Evolutionary conservation across 2,888 invertebrate species (phyloP).

Genomic region (Cheilosia impressa): DNA sequence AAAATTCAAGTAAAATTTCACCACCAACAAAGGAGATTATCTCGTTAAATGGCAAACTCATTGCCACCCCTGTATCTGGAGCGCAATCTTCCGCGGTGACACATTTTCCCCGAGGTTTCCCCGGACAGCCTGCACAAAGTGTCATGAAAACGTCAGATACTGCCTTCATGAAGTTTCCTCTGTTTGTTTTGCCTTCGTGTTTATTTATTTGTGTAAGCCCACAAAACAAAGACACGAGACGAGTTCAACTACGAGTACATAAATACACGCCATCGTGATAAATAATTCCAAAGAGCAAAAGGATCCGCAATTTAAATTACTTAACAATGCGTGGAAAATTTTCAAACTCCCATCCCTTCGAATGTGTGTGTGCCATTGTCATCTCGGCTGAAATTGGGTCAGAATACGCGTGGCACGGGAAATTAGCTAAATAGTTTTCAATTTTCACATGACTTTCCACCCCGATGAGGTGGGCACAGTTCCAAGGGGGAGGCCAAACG

Average conservation of each 20-base stretch:
- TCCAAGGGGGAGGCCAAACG: constrained; percentile 15
- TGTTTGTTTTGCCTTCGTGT: neutral
- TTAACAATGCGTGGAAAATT: constrained; percentile 64
- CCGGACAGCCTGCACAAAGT: neutral
- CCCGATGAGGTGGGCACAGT: constrained; percentile 7
- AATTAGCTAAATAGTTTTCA: constrained; percentile 68
- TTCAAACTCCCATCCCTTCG: neutral
- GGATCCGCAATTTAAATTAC: constrained; percentile 50
- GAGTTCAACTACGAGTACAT: constrained; percentile 36
- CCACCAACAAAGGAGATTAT: constrained; percentile 12
- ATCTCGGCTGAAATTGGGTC: constrained; percentile 38
- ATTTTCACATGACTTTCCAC: constrained; percentile 44
- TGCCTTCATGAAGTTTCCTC: constrained; percentile 1
- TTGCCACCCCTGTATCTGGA: constrained; percentile 1
- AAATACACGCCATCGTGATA: constrained; percentile 29
- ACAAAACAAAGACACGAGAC: constrained; percentile 24
- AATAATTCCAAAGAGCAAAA: constrained; percentile 65
- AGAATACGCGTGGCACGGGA: constrained; percentile 8
- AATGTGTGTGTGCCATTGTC: constrained; percentile 25
- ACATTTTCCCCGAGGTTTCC: neutral
- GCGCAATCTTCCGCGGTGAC: constrained; percentile 1
- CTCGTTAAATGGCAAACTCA: neutral
- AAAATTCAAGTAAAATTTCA: neutral
- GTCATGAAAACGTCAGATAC: constrained; percentile 1
- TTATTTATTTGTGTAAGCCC: neutral